These are phyloP conservation scores for Athripsodes cinereus DNA, from an alignment of 2,888 invertebrate genomes.

Conservation along the genomic window DNA sequence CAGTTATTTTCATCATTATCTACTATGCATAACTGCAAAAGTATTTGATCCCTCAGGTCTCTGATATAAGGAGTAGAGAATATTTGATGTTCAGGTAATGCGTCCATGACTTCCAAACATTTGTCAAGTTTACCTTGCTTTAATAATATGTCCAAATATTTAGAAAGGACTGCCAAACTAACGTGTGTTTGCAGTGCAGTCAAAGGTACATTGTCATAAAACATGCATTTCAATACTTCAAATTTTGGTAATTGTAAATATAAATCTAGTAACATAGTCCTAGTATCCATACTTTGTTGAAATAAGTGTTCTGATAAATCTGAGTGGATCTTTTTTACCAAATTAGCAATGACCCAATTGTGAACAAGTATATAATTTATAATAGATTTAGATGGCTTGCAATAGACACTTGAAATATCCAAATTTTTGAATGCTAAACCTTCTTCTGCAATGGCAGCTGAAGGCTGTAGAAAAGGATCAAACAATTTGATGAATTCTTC, in stretches of 20 bases:
- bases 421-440: constrained; percentile 5
- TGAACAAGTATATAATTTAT: constrained; percentile 58
- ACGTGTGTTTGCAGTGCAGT: constrained; percentile 55
- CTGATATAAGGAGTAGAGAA: constrained; percentile 47
- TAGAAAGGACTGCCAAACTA: constrained; percentile 46
- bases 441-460: constrained; percentile 31
- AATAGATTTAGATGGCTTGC: constrained; percentile 48
- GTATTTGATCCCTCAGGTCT: constrained; percentile 52
- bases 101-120: constrained; percentile 50
- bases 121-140: constrained; percentile 44
- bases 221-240: constrained; percentile 47
- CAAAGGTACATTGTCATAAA: constrained; percentile 52
- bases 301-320: constrained; percentile 45
- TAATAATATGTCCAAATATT: constrained; percentile 44
- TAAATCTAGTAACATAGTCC: constrained; percentile 55
- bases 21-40: constrained; percentile 53
- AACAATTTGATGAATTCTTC: constrained; percentile 40
- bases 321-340: constrained; percentile 59
- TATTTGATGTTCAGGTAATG: constrained; percentile 53
- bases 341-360: constrained; percentile 63
- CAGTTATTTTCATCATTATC: constrained; percentile 43
- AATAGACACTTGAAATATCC: constrained; percentile 25
- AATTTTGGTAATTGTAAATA: constrained; percentile 53
- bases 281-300: constrained; percentile 49
- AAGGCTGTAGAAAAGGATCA: constrained; percentile 28